These are phyloP conservation scores for Parotocinclus haroldoi DNA, from an alignment of 2,797 vertebrate species.

Conservation along the genomic window DNA sequence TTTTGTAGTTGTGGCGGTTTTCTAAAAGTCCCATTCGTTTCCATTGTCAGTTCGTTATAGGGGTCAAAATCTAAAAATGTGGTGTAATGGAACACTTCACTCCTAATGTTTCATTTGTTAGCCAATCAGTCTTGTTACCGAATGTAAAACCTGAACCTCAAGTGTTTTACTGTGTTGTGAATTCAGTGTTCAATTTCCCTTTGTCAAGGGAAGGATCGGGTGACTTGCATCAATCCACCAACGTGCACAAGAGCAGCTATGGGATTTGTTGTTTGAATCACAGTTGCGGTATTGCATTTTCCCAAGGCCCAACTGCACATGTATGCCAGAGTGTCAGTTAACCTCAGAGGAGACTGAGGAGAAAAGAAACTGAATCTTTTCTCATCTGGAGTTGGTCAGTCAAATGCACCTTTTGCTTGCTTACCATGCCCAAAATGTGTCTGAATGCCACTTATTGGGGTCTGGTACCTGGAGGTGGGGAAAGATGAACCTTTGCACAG, in stretches of 20 bases:
- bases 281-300: conserved; percentile 16
- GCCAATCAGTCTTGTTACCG: conserved; percentile 37
- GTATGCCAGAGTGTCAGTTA: conserved; percentile 8
- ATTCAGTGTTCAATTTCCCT: conserved; percentile 27
- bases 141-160: conserved; percentile 17
- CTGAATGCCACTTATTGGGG: conserved; percentile 24
- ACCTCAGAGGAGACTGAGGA: conserved; percentile 9
- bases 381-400: conserved; percentile 42
- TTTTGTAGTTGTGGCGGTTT: conserved; percentile 36
- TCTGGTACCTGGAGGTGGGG: not conserved
- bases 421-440: conserved; percentile 50
- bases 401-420: conserved; percentile 60
- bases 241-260: conserved; percentile 22
- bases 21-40: conserved; percentile 16
- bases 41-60: conserved; percentile 12
- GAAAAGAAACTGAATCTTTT: conserved; percentile 35
- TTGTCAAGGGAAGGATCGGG: conserved; percentile 28
- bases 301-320: conserved; percentile 7
- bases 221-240: conserved; percentile 28
- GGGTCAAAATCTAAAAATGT: conserved; percentile 1
- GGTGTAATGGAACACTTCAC: conserved; percentile 33
- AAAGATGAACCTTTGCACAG: not conserved
- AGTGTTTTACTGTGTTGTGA: conserved; percentile 3
- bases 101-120: conserved; percentile 4
- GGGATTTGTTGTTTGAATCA: conserved; percentile 16